A percentile compares a stretch with the other conserved stretches of the same genome.
These are phyloP conservation scores for Miltochrista miniata DNA, from an alignment of 2,888 invertebrate species.

Conservation along the genomic window DNA sequence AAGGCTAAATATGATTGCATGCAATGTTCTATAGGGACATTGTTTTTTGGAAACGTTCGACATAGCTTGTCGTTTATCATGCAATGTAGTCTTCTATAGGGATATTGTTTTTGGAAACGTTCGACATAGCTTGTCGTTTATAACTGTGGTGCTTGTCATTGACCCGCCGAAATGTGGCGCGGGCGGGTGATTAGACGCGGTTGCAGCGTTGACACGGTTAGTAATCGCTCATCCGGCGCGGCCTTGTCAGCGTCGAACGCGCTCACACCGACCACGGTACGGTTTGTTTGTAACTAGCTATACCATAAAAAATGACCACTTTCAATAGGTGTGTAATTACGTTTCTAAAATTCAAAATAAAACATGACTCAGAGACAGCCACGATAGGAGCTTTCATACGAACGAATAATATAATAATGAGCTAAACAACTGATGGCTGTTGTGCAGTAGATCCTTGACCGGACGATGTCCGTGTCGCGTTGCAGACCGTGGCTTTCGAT, in stretches of 20 bases:
- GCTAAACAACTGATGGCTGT: constrained; percentile 13
- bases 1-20: no score
- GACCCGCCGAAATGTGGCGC: constrained; percentile 55
- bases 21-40: no score
- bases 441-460: constrained; percentile 60
- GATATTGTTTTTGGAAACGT: constrained; percentile 6
- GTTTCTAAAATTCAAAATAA: no score
- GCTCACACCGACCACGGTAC: constrained; percentile 14
- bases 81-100: background rate
- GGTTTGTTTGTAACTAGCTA: constrained; percentile 16
- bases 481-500: constrained; percentile 60
- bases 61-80: no score
- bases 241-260: constrained; percentile 56
- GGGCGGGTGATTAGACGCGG: constrained; percentile 63
- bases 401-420: constrained; percentile 9
- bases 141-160: constrained; percentile 56
- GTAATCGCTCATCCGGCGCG: constrained; percentile 71
- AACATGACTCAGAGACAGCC: no score
- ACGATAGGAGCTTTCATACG: no score
- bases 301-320: constrained; percentile 2
- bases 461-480: constrained; percentile 57
- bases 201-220: constrained; percentile 71
- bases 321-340: background rate
- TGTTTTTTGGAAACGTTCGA: no score
- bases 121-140: constrained; percentile 10